Evolutionary conservation across 2,797 vertebrate genomes (phyloP).

Genomic region (Gymnoscopelus braueri): DNA sequence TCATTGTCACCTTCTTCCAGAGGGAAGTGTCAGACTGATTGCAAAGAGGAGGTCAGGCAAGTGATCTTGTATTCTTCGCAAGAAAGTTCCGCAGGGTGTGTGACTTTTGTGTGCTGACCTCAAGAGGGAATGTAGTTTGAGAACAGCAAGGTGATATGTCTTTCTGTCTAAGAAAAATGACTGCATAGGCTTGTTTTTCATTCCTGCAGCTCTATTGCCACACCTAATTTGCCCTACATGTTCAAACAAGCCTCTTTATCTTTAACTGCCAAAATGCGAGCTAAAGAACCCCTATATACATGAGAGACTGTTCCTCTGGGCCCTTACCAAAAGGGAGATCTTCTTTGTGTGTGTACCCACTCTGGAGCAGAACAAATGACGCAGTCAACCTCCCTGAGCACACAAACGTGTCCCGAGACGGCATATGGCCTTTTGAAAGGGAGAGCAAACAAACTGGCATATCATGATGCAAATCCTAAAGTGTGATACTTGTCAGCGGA

Average conservation of each 20-base stretch:
- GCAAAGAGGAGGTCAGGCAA: background rate
- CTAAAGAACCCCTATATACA: background rate
- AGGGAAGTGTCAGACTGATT: conserved; percentile 11
- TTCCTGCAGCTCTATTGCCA: background rate
- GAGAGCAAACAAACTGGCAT: conserved; percentile 19
- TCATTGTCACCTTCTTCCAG: conserved; percentile 3
- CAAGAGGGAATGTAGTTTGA: background rate
- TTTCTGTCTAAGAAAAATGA: background rate
- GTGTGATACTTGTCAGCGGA: conserved; percentile 17
- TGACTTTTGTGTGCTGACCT: background rate
- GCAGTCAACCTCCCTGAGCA: conserved; percentile 6
- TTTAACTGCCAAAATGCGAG: background rate
- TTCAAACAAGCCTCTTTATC: conserved; percentile 10
- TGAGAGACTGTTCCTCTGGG: background rate
- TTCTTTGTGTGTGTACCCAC: background rate
- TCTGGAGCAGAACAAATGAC: background rate
- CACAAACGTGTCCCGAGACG: conserved; percentile 1
- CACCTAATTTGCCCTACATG: background rate
- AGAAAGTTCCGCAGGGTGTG: background rate
- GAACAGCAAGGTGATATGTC: background rate
- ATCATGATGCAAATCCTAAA: conserved; percentile 9
- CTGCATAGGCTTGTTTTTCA: background rate
- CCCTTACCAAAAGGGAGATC: background rate
- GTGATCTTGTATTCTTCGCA: background rate
- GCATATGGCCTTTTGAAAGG: background rate